Evolutionary conservation across 2,888 invertebrate species (phyloP), one percentile per base, ranked within the genome.

Genomic region (Cephus runcator): DNA sequence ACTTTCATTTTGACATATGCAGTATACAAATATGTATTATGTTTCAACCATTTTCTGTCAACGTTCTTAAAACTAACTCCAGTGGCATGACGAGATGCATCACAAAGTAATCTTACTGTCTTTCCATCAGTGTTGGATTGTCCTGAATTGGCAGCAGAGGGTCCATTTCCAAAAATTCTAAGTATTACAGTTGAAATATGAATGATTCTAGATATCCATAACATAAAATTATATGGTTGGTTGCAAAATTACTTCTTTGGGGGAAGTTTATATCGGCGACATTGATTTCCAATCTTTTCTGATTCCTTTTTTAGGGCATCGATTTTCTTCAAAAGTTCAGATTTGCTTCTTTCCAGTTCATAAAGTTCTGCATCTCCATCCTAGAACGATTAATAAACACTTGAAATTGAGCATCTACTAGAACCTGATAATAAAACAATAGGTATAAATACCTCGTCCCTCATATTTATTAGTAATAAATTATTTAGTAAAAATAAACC

Each of bases 41-140:
- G 81, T 0, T 36, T 71, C 36, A 85, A 69, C 87, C 86, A 88
- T 69, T 84, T 83, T 75, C 79, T 87, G 31, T 83, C 77, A 0
- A 83, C 76, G 74, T 86, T 75, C 33, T 84, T 12, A 68, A 87
- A 88, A 12, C 75, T 77, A 73, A 88, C 79, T 4, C 88, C 87
- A 1, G 77, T 68, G 1, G 85, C 34, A 23, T 82, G 78, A 11
- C 76, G 23, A 0, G 85, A 79, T 36, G 80, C 73, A 23, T 85
- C 77, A 35, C 79, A 83, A 6, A 83, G 34, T 1, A 12, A 11
- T 23, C 23, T 71, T 23, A 6, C 31, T 34, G 12, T 71, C 12
- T 71, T 71, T 15, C 2, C 1, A 31, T 31, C 9, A 31, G 31
- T 31, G 31, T 11, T 71, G 6, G 12, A 71, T 12, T 71, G 12